These are phyloP conservation scores for Pangasius krempfi DNA, from an alignment of 2,797 vertebrate species.

Conservation along the genomic window DNA sequence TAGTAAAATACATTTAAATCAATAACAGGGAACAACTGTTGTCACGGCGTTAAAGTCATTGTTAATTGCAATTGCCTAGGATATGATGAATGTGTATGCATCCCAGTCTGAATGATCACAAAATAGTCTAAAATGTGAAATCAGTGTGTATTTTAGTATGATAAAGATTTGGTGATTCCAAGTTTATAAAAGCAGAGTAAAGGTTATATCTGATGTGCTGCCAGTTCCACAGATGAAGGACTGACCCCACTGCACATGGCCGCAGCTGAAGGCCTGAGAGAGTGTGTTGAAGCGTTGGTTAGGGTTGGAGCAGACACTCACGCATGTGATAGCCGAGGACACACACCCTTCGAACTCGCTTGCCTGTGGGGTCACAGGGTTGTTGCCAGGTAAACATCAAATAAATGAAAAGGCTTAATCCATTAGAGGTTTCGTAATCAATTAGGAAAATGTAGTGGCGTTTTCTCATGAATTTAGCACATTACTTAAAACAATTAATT, in stretches of 20 bases:
- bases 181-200: background rate
- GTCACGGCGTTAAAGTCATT: no score
- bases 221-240: conserved; percentile 63
- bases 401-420: background rate
- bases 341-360: conserved; percentile 68
- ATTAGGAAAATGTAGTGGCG: background rate
- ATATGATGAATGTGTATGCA: background rate
- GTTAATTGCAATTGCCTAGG: background rate
- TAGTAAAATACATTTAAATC: conserved; percentile 45
- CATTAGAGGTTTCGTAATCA: background rate
- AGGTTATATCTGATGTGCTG: background rate
- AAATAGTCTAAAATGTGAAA: background rate
- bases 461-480: background rate
- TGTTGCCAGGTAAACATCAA: conserved; percentile 62
- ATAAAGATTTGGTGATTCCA: background rate
- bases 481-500: background rate
- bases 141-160: background rate
- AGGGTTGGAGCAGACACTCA: conserved; percentile 65
- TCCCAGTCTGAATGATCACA: background rate
- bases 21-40: background rate
- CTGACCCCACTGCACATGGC: conserved; percentile 72
- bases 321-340: conserved; percentile 62
- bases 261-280: conserved; percentile 65
- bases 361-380: conserved; percentile 63
- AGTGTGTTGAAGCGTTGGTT: conserved; percentile 64